phyloP scores from a whole-genome alignment of 2,797 vertebrate species.

The Poecile montanus region DNA sequence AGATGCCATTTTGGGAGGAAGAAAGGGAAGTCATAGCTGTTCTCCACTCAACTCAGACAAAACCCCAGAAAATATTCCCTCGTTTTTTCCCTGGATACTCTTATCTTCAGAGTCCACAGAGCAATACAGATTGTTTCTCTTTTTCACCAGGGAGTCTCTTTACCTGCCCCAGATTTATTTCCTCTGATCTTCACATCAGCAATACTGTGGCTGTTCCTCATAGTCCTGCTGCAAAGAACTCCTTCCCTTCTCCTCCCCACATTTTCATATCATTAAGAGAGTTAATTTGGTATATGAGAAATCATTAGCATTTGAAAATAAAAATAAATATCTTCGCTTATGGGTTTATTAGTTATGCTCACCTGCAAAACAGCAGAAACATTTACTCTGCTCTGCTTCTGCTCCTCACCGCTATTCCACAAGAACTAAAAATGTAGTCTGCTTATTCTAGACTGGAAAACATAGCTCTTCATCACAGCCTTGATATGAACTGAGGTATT shows the following conservation, averaged over 20 bases:
- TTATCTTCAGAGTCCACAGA: not conserved
- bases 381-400: not conserved
- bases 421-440: not conserved
- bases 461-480: not conserved
- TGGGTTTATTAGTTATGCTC: not conserved
- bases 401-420: not conserved
- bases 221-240: not conserved
- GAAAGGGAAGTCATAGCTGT: not conserved
- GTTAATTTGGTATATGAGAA: not conserved
- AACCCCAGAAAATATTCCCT: not conserved
- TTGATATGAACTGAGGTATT: not conserved
- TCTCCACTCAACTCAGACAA: not conserved
- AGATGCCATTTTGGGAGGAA: not conserved
- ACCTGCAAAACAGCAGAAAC: not conserved
- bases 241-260: not conserved
- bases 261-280: not conserved
- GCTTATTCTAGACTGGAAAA: not conserved
- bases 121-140: not conserved
- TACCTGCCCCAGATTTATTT: not conserved
- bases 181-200: not conserved
- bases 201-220: not conserved
- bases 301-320: not conserved
- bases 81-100: not conserved
- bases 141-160: not conserved
- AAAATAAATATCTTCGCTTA: not conserved